Evolutionary conservation across 2,888 invertebrate species (phyloP), one percentile per base, ranked within the genome.

Genomic region (Pseudococcus longispinus): DNA sequence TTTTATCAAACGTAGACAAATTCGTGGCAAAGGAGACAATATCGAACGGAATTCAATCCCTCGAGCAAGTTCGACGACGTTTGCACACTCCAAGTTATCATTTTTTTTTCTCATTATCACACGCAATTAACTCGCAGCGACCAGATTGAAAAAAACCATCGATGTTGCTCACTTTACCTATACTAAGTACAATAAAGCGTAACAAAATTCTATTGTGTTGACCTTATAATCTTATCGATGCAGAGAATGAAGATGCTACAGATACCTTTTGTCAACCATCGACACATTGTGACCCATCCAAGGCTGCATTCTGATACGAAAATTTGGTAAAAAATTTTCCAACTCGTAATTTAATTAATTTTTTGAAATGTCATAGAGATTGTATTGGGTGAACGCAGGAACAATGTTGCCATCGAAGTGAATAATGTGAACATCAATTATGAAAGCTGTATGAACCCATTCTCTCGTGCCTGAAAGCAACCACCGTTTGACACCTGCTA

Each of bases 141-240:
- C 29, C 70, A 20, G 29, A 70, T 70, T 70, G 70, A 70, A 70
- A 60, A 70, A 70, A 29, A 29, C 29, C 70, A 29, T 70, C 70
- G 20, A 70, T 32, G 8, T 80, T 20, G 37, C 77, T 70, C 42
- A 80, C 77, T 80, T 80, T 80, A n/a, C 23, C 13, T 5, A 60
- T 60, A 60, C 60, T 51, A 37, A n/a, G 13, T 80, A 80, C 77
- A 80, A 80, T 80, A 42, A 80, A 80, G 77, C 77, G 77, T 80
- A 80, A 80, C 77, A 37, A 80, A 80, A 42, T 4, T 80, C 77
- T 29, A 80, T 80, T 80, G 77, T 80, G 23, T 80, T 80, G 42
- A 80, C 77, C 77, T 80, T 80, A 80, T 80, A 80, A 80, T 80
- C 77, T 80, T 74, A 20, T 42, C 42, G 20, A 80, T 42, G 37